These are phyloP conservation scores for Xestobium rufovillosum DNA, from an alignment of 2,888 invertebrate species.

Conservation along the genomic window DNA sequence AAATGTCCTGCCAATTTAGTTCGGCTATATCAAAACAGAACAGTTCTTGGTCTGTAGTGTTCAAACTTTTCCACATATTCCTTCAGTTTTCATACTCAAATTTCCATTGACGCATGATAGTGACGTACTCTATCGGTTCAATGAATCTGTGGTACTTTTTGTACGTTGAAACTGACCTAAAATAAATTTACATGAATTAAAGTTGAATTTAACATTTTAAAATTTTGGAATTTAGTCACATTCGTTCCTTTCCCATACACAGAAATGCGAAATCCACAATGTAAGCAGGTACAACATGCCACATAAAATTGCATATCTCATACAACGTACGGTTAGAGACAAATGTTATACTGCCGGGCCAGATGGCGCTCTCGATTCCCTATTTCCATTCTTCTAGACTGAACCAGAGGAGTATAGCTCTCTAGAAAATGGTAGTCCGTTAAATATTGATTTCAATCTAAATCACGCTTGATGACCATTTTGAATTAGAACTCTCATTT, in stretches of 20 bases:
- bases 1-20: no score
- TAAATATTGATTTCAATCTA: no score
- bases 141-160: no score
- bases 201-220: background rate
- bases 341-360: slow-evolving; percentile 57
- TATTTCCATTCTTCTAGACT: slow-evolving; percentile 48
- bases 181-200: no score
- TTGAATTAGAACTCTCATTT: no score
- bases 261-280: slow-evolving; percentile 50
- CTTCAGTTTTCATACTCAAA: slow-evolving; percentile 50
- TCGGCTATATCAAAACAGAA: no score
- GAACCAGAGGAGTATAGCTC: slow-evolving; percentile 49
- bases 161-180: no score
- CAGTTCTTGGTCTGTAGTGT: slow-evolving; percentile 49
- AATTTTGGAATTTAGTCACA: slow-evolving; percentile 44
- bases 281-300: slow-evolving; percentile 57
- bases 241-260: slow-evolving; percentile 54
- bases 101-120: no score
- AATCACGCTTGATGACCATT: no score
- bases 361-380: slow-evolving; percentile 55
- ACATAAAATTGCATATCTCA: slow-evolving; percentile 49
- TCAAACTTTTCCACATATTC: slow-evolving; percentile 49
- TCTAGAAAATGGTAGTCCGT: slow-evolving; percentile 40
- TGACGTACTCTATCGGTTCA: no score
- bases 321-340: slow-evolving; percentile 52